phyloP scores from a whole-genome alignment of 2,888 invertebrate species.

The Auanema freiburgensis region DNA sequence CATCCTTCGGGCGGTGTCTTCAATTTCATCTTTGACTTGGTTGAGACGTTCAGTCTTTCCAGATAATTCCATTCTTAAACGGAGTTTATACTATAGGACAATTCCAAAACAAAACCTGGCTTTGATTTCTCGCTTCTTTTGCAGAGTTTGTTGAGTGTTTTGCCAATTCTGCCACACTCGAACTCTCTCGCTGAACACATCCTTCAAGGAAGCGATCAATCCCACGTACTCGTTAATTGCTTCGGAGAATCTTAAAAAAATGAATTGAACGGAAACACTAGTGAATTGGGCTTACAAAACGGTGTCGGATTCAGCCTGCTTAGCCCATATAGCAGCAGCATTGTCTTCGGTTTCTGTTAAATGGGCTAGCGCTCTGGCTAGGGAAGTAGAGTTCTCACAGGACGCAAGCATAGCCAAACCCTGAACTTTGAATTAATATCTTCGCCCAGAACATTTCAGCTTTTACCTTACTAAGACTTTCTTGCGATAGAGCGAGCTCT shows the following conservation, averaged over 20 bases:
- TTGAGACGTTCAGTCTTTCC: constrained; percentile 87
- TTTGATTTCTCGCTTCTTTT: constrained; percentile 89
- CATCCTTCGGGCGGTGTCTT: constrained; percentile 68
- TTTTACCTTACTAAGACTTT: constrained; percentile 67
- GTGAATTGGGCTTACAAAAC: constrained; percentile 67
- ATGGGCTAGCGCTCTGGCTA: constrained; percentile 85
- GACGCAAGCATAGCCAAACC: constrained; percentile 86
- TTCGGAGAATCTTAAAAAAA: constrained; percentile 33
- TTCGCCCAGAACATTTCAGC: constrained; percentile 68
- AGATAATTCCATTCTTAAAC: constrained; percentile 75
- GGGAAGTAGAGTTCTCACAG: constrained; percentile 86
- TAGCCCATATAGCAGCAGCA: constrained; percentile 81
- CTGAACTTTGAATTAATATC: constrained; percentile 71
- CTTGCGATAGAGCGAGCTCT: constrained; percentile 79
- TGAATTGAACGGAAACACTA: not conserved
- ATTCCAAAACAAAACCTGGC: constrained; percentile 72
- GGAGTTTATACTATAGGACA: not conserved
- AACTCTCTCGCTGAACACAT: constrained; percentile 74
- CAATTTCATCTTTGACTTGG: constrained; percentile 78
- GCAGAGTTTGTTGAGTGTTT: constrained; percentile 89
- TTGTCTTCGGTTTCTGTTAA: constrained; percentile 75
- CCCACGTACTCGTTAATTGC: constrained; percentile 40
- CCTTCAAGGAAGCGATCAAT: constrained; percentile 32
- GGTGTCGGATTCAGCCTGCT: constrained; percentile 92
- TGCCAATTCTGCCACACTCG: constrained; percentile 96